phyloP scores from a whole-genome alignment of 2,797 vertebrate species.

The Hypotaenidia okinawae region DNA sequence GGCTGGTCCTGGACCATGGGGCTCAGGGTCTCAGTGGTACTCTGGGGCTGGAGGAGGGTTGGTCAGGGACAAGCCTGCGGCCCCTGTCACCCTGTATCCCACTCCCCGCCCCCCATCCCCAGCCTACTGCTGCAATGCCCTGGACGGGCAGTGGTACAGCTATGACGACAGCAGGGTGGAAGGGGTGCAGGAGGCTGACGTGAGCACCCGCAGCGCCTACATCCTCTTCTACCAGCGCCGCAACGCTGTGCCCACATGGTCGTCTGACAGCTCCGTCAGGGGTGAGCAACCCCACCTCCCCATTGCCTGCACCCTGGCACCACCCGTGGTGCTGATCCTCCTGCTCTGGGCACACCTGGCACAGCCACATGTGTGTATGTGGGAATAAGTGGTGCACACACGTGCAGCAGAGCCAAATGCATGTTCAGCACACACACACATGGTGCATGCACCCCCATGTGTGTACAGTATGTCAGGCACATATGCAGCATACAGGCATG shows the following conservation, averaged over 20 bases:
- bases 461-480: no score
- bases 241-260: slow-evolving; percentile 86
- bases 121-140: slow-evolving; percentile 93
- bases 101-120: neutral
- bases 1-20: accelerated
- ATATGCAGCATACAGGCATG: no score
- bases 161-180: slow-evolving; percentile 93
- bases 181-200: slow-evolving; percentile 84
- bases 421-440: accelerated
- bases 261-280: slow-evolving; percentile 84
- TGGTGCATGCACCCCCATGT: accelerated
- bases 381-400: accelerated
- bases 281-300: slow-evolving; percentile 75
- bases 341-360: accelerated
- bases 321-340: accelerated
- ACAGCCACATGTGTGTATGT: accelerated
- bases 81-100: neutral
- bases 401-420: accelerated
- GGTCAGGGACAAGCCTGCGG: slow-evolving; percentile 71
- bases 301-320: accelerated
- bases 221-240: slow-evolving; percentile 95
- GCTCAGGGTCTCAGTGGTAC: neutral
- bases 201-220: slow-evolving; percentile 90
- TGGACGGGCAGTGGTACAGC: slow-evolving; percentile 92
- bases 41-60: no score